Evolutionary conservation across 92 coral and sea anemone genomes (phyloP).

Genomic region (Porites divaricata): DNA sequence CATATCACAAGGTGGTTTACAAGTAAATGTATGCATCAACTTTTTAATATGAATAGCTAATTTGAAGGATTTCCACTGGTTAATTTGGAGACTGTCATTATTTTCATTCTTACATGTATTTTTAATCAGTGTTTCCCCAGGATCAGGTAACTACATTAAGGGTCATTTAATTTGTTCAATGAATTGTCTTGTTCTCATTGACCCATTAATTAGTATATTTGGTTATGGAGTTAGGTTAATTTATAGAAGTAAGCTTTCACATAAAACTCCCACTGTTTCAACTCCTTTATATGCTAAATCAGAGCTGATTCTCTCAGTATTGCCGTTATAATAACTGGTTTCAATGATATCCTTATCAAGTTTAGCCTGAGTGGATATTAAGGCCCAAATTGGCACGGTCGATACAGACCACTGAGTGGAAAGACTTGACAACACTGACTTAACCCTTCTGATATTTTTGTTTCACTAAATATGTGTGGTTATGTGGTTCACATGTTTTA

Average conservation of each 20-base stretch:
- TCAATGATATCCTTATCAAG: neutral
- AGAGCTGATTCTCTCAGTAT: neutral
- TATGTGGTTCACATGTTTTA: constrained; percentile 68
- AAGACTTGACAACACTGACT: constrained; percentile 61
- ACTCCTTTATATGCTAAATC: neutral
- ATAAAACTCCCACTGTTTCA: neutral
- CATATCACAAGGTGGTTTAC: too few relatives aligned
- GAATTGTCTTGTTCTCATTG: neutral
- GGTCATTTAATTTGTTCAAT: constrained; percentile 49
- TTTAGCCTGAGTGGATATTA: neutral
- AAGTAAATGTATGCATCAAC: neutral
- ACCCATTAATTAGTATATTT: constrained; percentile 16
- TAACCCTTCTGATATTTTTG: constrained; percentile 36
- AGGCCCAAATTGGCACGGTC: constrained; percentile 1
- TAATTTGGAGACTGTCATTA: neutral
- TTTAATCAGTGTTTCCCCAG: neutral
- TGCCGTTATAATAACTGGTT: neutral
- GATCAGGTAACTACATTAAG: constrained; percentile 36
- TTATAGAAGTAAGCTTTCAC: neutral
- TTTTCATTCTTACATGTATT: neutral
- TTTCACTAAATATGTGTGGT: neutral
- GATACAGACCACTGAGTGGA: constrained; percentile 47
- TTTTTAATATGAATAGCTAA: neutral
- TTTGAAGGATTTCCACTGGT: neutral
- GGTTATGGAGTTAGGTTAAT: neutral